A percentile compares a stretch with the other conserved stretches of the same genome.
These are phyloP conservation scores for Podarcis raffonei DNA, from an alignment of 2,113 vertebrate genomes.

Conservation along the genomic window DNA sequence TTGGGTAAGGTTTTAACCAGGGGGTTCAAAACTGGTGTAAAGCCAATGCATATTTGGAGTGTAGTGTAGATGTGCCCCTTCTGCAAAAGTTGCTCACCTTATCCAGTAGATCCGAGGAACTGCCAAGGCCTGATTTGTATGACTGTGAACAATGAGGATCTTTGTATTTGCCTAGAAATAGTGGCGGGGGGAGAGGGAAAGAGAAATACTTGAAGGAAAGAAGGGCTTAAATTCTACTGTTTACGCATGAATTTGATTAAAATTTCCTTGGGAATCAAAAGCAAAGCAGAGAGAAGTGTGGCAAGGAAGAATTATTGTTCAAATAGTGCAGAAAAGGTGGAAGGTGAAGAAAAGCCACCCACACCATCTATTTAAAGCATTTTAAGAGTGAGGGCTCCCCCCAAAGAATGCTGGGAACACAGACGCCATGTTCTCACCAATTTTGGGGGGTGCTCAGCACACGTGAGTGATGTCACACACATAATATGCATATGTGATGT, in stretches of 20 bases:
- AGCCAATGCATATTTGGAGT: not conserved
- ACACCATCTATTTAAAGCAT: not conserved
- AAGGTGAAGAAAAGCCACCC: not conserved
- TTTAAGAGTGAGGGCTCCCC: too few relatives aligned
- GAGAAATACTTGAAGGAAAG: not conserved
- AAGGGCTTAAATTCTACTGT: not conserved
- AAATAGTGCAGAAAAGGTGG: not conserved
- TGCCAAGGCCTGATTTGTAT: conserved; percentile 87
- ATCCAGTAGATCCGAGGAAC: conserved; percentile 77
- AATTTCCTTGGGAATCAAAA: not conserved
- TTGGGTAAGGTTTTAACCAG: not conserved
- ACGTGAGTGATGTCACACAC: too few relatives aligned
- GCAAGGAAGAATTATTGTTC: not conserved
- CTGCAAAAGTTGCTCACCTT: conserved; percentile 74
- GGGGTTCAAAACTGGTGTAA: not conserved
- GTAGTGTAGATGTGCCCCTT: not conserved
- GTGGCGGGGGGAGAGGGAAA: not conserved
- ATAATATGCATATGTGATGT: too few relatives aligned
- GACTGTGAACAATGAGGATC: conserved; percentile 83
- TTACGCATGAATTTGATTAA: not conserved
- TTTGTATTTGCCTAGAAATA: conserved; percentile 80
- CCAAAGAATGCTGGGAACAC: too few relatives aligned
- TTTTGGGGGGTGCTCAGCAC: too few relatives aligned
- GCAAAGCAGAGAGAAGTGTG: too few relatives aligned
- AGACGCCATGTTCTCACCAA: too few relatives aligned